Conservation (phyloP, 2,888 invertebrate species). For the Brachyopa scutellaris region DNA sequence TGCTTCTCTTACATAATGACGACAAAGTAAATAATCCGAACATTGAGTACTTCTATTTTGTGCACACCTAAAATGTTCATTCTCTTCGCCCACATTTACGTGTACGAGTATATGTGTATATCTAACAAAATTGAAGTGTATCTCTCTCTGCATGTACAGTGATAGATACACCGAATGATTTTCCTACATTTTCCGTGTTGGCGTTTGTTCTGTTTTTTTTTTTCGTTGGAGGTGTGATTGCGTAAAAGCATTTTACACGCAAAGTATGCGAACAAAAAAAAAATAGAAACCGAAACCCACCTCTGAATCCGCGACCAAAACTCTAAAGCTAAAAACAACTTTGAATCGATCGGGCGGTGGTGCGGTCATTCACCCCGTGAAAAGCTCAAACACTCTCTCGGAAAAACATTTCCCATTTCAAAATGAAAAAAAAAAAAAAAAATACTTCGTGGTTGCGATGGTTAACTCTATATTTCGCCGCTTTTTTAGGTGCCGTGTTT, state of each 20-base stretch:
- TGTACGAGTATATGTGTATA: neutral
- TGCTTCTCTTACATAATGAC: conserved; percentile 50
- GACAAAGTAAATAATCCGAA: conserved; percentile 53
- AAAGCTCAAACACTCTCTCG: conserved; percentile 45
- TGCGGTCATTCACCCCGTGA: conserved; percentile 65
- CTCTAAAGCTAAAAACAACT: conserved; percentile 55
- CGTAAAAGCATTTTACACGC: conserved; percentile 62
- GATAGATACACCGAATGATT: conserved; percentile 1
- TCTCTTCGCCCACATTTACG: conserved; percentile 13
- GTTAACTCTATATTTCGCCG: no score
- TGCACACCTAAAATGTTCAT: conserved; percentile 46
- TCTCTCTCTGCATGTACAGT: neutral
- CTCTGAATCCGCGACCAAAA: conserved; percentile 11
- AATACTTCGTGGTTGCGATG: conserved; percentile 17
- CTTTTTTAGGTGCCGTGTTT: no score
- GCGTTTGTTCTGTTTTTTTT: neutral
- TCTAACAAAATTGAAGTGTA: conserved; percentile 2
- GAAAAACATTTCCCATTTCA: conserved; percentile 31
- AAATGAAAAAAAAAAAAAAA: conserved; percentile 6
- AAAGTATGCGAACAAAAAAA: conserved; percentile 2
- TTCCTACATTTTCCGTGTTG: conserved; percentile 33
- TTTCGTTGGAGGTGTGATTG: conserved; percentile 59
- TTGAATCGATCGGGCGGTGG: conserved; percentile 54
- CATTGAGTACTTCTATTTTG: conserved; percentile 24
- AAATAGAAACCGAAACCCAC: neutral